Evolutionary conservation across 2,797 vertebrate genomes (phyloP), one percentile per base, ranked within the genome.

Genomic region (Kryptopterus vitreolus): DNA sequence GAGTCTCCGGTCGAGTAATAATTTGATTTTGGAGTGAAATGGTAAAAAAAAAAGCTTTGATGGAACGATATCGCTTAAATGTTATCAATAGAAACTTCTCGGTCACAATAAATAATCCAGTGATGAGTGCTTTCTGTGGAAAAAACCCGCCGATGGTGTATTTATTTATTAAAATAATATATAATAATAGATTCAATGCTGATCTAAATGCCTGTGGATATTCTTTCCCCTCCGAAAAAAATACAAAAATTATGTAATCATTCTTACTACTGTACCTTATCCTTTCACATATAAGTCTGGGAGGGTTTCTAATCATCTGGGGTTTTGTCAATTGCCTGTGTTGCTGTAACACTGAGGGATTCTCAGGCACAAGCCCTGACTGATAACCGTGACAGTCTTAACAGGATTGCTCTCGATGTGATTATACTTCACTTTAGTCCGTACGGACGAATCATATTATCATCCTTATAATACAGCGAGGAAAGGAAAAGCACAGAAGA

Each of bases 351-450:
- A 53, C 18, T 22, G 59, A 80, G 58, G 78, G 16, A 73, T 80
- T 80, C n/a, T 80, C 53, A 69, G 53, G 33, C 33, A 52, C 38
- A 66, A 76, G 58, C 26, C 61, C n/a, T 63, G 78, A 80, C 78
- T 63, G 78, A 80, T 73, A 80, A 73, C 31, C 50, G 46, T 73
- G 48, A 12, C 55, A 22, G 16, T 57, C 20, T 26, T 73, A 57
- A 55, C 50, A 55, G 50, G 50, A 71, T 55, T 71, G 69, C 69
- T 29, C 18, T 20, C 11, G n/a, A 72, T 55, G 20, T 72, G 50
- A 72, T 72, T 55, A 55, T 20, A 55, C 22, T 55, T 8, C 50
- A n/a, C 11, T 72, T 55, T 72, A 55, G 29, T 55, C 20, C 20
- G 29, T 15, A 31, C 2, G 10, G 48, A 71, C 33, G 22, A 53